Conservation (phyloP, 2,113 vertebrate species). For the Acrocephalus arundinaceus region DNA sequence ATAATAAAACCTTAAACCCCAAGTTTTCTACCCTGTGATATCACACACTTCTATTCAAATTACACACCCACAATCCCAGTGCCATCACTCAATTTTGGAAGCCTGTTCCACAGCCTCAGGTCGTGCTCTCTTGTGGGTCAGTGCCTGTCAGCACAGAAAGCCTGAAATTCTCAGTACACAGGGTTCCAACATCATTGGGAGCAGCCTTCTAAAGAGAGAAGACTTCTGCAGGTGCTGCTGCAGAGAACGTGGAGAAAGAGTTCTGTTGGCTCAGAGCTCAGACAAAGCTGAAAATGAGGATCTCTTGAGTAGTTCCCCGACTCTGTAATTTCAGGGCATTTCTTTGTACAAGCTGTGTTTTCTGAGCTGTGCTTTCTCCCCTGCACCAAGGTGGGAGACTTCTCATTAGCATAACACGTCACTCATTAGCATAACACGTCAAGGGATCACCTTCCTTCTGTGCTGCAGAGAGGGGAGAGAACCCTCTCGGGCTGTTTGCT, state of each 20-base stretch:
- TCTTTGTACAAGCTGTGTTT: not conserved
- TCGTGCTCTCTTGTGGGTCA: too few relatives aligned
- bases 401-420: fast-evolving
- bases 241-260: not conserved
- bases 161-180: too few relatives aligned
- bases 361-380: not conserved
- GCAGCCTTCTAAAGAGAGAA: not conserved
- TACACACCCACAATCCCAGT: too few relatives aligned
- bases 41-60: too few relatives aligned
- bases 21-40: too few relatives aligned
- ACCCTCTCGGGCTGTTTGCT: not conserved
- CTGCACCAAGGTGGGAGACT: not conserved
- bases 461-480: not conserved
- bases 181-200: not conserved
- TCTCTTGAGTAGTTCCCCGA: not conserved
- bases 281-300: fast-evolving
- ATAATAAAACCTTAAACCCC: too few relatives aligned
- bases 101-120: too few relatives aligned
- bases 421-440: too few relatives aligned
- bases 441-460: not conserved
- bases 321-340: not conserved
- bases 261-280: not conserved
- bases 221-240: not conserved
- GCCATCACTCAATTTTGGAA: too few relatives aligned
- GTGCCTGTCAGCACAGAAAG: too few relatives aligned